A percentile compares a stretch with the other conserved stretches of the same genome.
These are phyloP conservation scores for Synanthedon andrenaeformis DNA, from an alignment of 2,888 invertebrate genomes.

Conservation along the genomic window DNA sequence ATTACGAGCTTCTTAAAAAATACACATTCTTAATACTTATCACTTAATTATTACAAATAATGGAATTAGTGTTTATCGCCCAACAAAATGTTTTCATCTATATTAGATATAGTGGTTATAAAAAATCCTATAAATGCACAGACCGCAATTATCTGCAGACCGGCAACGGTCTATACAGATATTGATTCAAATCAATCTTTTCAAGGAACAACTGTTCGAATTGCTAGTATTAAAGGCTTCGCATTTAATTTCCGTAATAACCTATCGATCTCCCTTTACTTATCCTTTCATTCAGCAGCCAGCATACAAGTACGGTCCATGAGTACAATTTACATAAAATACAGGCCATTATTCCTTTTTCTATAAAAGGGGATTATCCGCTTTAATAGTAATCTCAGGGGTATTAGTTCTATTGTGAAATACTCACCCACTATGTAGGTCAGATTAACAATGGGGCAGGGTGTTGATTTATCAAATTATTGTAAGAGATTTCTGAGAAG, in stretches of 20 bases:
- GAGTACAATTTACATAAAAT: slow-evolving; percentile 65
- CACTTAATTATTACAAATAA: too few species aligned
- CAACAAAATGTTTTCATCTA: too few species aligned
- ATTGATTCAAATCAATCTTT: not conserved
- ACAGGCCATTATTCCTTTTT: slow-evolving; percentile 53
- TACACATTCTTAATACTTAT: too few species aligned
- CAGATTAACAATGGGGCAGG: slow-evolving; percentile 19
- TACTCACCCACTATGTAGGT: slow-evolving; percentile 21
- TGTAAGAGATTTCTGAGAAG: not conserved
- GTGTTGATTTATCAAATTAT: slow-evolving; percentile 17
- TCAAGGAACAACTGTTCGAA: slow-evolving; percentile 19
- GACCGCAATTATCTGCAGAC: too few species aligned
- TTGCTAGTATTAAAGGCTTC: slow-evolving; percentile 33
- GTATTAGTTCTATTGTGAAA: slow-evolving; percentile 46
- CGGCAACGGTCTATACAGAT: not conserved
- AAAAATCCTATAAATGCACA: too few species aligned
- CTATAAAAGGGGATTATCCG: slow-evolving; percentile 61
- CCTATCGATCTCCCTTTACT: slow-evolving; percentile 34
- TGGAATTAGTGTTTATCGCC: too few species aligned
- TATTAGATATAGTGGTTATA: too few species aligned
- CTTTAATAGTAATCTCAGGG: slow-evolving; percentile 52
- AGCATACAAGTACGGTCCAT: slow-evolving; percentile 36
- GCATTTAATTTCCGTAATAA: slow-evolving; percentile 25
- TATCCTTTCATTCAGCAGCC: slow-evolving; percentile 17
- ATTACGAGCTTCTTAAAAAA: too few species aligned